Percentiles rank a stretch among this genome's conserved stretches.
These are phyloP conservation scores for Piscicola geometra DNA, from an alignment of 2,888 invertebrate genomes.

Conservation along the genomic window DNA sequence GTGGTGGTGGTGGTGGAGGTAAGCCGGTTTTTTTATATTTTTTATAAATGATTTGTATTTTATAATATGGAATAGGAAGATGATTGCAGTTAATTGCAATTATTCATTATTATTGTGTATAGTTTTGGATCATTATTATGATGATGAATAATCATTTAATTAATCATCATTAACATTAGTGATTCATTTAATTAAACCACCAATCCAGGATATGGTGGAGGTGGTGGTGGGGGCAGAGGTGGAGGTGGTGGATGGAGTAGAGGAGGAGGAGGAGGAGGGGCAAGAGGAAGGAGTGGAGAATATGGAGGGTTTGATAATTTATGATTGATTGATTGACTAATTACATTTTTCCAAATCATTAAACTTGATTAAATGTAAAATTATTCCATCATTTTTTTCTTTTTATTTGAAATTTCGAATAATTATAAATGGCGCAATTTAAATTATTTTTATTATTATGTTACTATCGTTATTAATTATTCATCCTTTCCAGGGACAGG, in stretches of 20 bases:
- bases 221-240: constrained; percentile 36
- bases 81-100: too few relatives aligned
- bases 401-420: not conserved
- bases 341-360: not conserved
- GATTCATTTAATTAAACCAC: not conserved
- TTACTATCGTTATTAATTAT: not conserved
- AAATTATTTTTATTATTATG: not conserved
- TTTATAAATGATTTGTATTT: constrained; percentile 8
- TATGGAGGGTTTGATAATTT: constrained; percentile 28
- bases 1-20: constrained; percentile 12
- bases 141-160: too few relatives aligned
- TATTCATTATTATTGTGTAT: too few relatives aligned
- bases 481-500: constrained; percentile 27
- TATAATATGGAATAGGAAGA: not conserved
- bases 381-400: not conserved
- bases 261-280: constrained; percentile 30
- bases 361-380: not conserved
- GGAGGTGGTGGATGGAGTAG: constrained; percentile 36
- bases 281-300: constrained; percentile 30
- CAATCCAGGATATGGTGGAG: constrained; percentile 1
- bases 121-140: too few relatives aligned
- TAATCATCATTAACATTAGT: not conserved
- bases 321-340: not conserved
- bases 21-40: not conserved
- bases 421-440: not conserved